Evolutionary conservation across 2,113 vertebrate species (phyloP).

Genomic region (Cygnus atratus): DNA sequence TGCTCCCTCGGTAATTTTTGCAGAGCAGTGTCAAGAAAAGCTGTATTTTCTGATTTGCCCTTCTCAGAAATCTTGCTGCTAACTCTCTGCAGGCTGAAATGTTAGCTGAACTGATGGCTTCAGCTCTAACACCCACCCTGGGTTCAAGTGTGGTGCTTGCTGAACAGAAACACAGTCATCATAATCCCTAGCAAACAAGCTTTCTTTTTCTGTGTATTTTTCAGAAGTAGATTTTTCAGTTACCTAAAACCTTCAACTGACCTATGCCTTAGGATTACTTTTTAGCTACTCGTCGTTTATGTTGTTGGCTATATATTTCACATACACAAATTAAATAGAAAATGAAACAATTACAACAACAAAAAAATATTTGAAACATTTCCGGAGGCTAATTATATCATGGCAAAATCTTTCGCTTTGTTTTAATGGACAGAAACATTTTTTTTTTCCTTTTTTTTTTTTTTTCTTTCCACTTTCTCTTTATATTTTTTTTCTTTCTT

Average conservation of each 20-base stretch:
- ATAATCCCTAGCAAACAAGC: neutral
- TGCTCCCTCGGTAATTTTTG: neutral
- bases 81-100: neutral
- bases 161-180: neutral
- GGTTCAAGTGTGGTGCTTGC: neutral
- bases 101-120: neutral
- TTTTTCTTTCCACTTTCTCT: fast-evolving
- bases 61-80: neutral
- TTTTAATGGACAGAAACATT: neutral
- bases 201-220: neutral
- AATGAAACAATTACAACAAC: neutral
- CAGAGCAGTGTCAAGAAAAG: neutral
- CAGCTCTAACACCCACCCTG: neutral
- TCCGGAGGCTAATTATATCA: neutral
- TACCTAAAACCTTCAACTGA: neutral
- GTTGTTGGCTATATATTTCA: neutral
- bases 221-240: neutral
- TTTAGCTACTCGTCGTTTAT: neutral
- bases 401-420: neutral
- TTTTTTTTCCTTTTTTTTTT: fast-evolving
- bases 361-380: neutral
- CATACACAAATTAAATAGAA: neutral
- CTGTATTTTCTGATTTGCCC: neutral
- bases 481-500: neutral
- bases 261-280: neutral